These are phyloP conservation scores for Taeniopygia guttata DNA, from an alignment of 2,797 vertebrate species.

Conservation along the genomic window DNA sequence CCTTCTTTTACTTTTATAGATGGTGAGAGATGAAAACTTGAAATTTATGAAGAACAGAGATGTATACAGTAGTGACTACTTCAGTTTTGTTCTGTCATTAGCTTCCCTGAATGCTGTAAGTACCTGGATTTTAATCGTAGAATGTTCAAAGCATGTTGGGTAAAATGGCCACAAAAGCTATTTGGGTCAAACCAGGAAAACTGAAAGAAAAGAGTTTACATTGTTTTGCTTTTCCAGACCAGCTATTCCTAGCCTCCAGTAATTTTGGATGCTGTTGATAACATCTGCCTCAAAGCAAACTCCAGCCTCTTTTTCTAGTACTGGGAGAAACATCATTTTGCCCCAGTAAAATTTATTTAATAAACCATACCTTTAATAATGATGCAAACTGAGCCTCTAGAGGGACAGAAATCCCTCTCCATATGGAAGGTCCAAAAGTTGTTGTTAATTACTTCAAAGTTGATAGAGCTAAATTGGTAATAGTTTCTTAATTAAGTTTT, in stretches of 20 bases:
- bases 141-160: neutral
- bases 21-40: slow-evolving; percentile 97
- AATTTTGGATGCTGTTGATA: neutral
- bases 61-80: slow-evolving; percentile 97
- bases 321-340: neutral
- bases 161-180: neutral
- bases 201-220: neutral
- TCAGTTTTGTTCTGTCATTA: slow-evolving; percentile 95
- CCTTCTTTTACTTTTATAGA: slow-evolving; percentile 72
- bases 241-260: neutral
- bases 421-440: neutral
- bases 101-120: slow-evolving; percentile 94
- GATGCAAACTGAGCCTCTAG: neutral
- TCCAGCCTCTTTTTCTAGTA: neutral
- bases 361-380: neutral
- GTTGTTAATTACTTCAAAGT: neutral
- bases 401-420: neutral
- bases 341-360: neutral
- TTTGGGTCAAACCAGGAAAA: neutral
- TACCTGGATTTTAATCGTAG: neutral
- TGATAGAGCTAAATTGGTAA: neutral
- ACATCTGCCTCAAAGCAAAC: neutral
- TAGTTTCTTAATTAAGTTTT: neutral
- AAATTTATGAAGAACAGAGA: slow-evolving; percentile 99
- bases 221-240: neutral